Conservation (phyloP, 2,113 vertebrate species). For the Xenopus borealis region DNA sequence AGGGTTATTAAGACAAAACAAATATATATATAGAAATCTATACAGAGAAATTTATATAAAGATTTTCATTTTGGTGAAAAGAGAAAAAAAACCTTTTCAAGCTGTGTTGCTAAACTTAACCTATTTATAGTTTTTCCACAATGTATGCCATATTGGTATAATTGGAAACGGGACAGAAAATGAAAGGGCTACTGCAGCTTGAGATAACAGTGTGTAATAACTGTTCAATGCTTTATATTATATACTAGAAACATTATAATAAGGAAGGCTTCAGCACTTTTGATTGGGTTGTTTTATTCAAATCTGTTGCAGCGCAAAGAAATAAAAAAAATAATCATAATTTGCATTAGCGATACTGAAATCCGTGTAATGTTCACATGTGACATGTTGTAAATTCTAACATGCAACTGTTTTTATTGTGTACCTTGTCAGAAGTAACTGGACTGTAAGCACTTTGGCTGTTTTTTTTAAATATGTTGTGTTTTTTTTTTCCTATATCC, state of each 20-base stretch:
- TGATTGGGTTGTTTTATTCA: background rate
- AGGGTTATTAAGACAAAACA: conserved; percentile 3
- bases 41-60: background rate
- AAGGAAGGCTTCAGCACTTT: conserved; percentile 18
- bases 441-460: conserved; percentile 30
- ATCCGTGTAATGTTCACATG: background rate
- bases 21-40: conserved; percentile 1
- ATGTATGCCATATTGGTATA: conserved; percentile 46
- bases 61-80: background rate
- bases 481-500: conserved; percentile 10
- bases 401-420: conserved; percentile 16
- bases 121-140: conserved; percentile 39
- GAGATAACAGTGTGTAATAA: conserved; percentile 21
- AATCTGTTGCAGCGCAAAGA: too few species aligned
- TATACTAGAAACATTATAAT: conserved; percentile 18
- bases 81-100: background rate
- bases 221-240: conserved; percentile 32
- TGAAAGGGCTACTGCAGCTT: conserved; percentile 46
- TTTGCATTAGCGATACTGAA: conserved; percentile 10
- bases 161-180: conserved; percentile 23
- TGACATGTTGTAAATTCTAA: background rate
- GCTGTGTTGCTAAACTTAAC: conserved; percentile 19
- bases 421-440: conserved; percentile 7
- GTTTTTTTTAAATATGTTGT: background rate
- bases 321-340: background rate